A percentile compares a stretch with the other conserved stretches of the same genome.
phyloP scores from a whole-genome alignment of 1,140 invertebrate species.

The Eueides isabella region DNA sequence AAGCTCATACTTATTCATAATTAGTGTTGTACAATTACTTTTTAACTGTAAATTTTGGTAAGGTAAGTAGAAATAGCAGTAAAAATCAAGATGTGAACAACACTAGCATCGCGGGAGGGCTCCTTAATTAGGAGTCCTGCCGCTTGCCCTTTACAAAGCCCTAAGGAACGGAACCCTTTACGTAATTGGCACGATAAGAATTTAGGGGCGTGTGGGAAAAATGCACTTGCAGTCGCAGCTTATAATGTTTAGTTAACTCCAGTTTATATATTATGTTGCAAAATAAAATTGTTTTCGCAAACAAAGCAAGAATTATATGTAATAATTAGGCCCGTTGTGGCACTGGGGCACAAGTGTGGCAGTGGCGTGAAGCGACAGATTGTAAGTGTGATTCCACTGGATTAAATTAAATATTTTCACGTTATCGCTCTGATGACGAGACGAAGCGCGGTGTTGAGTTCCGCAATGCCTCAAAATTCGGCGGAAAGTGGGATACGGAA shows the following conservation, averaged over 20 bases:
- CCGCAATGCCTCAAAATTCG: no score
- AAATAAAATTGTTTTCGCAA: background rate
- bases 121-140: conserved; percentile 76
- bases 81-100: conserved; percentile 40
- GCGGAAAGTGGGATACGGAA: no score
- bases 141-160: conserved; percentile 67
- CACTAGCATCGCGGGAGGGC: conserved; percentile 58
- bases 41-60: conserved; percentile 4
- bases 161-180: conserved; percentile 64
- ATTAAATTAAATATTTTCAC: no score
- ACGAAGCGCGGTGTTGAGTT: no score
- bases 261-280: background rate
- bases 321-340: no score
- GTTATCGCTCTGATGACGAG: no score
- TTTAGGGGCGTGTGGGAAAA: conserved; percentile 74
- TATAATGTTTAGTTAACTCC: conserved; percentile 14
- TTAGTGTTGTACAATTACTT: background rate
- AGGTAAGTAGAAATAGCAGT: conserved; percentile 9
- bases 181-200: conserved; percentile 79
- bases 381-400: no score
- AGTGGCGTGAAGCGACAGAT: no score
- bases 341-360: no score
- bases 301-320: background rate
- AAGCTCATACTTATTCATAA: background rate
- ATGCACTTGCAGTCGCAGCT: conserved; percentile 53